Conservation (phyloP, 2,113 vertebrate genomes). For the Carassius carassius region DNA sequence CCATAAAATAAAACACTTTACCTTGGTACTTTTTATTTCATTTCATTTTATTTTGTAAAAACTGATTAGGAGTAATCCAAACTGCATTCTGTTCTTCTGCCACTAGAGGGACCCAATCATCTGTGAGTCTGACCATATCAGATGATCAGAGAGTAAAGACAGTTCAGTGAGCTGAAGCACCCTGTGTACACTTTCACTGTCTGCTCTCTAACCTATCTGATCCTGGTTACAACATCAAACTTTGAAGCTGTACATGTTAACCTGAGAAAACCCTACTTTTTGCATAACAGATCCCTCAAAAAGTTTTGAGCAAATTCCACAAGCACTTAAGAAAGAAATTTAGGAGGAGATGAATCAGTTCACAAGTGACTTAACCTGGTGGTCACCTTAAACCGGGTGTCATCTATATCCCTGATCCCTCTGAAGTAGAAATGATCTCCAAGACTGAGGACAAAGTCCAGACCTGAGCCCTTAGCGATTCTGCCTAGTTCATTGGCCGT, state of each 20-base stretch:
- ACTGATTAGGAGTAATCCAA: too few relatives aligned
- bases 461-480: slow-evolving; percentile 50
- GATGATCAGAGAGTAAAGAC: background rate
- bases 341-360: too few relatives aligned
- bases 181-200: background rate
- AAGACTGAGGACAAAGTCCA: slow-evolving; percentile 73
- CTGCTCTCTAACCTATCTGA: background rate
- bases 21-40: too few relatives aligned
- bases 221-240: background rate
- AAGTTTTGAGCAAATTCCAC: too few relatives aligned
- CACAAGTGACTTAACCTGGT: too few relatives aligned
- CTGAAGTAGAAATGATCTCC: slow-evolving; percentile 72
- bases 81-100: background rate
- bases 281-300: background rate
- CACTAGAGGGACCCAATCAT: slow-evolving; percentile 2
- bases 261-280: background rate
- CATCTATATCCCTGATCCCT: slow-evolving; percentile 66
- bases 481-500: slow-evolving; percentile 63
- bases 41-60: too few relatives aligned
- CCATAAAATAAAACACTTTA: too few relatives aligned
- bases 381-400: slow-evolving; percentile 70
- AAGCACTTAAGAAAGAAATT: too few relatives aligned
- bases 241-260: background rate
- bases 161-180: background rate
- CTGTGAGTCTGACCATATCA: background rate